phyloP scores from a whole-genome alignment of 2,113 vertebrate species.

The Sylvia atricapilla region DNA sequence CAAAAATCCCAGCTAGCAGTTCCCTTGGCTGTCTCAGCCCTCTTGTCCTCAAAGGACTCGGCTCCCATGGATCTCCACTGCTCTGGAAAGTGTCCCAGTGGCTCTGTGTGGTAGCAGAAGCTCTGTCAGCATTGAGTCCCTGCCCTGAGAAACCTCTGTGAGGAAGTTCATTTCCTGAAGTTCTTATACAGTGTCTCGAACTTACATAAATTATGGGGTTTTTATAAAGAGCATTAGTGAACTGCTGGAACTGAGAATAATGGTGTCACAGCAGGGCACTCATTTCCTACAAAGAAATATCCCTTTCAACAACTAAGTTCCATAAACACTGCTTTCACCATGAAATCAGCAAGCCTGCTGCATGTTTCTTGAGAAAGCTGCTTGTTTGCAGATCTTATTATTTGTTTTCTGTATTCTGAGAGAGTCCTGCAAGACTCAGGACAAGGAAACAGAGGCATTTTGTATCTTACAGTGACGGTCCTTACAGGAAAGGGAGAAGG shows the following conservation, averaged over 20 bases:
- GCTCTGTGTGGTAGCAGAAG: slow-evolving; percentile 1
- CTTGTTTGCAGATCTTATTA: not conserved
- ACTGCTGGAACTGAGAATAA: not conserved
- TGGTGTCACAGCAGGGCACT: not conserved
- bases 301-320: not conserved
- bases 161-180: slow-evolving; percentile 15
- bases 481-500: not conserved
- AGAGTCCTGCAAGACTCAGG: not conserved
- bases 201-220: not conserved
- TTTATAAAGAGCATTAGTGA: not conserved
- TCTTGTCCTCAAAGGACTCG: not conserved
- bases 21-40: not conserved
- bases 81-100: not conserved
- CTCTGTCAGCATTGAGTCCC: not conserved
- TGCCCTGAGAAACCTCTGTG: slow-evolving; percentile 9
- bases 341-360: not conserved
- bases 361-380: not conserved
- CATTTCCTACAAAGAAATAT: slow-evolving; percentile 18
- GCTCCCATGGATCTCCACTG: not conserved
- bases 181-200: not conserved
- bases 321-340: not conserved
- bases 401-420: not conserved
- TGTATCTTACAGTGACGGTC: not conserved
- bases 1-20: not conserved
- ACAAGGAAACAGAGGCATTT: not conserved